These are phyloP conservation scores for Plectrocnemia conspersa DNA, from an alignment of 1,140 invertebrate genomes.

Conservation along the genomic window DNA sequence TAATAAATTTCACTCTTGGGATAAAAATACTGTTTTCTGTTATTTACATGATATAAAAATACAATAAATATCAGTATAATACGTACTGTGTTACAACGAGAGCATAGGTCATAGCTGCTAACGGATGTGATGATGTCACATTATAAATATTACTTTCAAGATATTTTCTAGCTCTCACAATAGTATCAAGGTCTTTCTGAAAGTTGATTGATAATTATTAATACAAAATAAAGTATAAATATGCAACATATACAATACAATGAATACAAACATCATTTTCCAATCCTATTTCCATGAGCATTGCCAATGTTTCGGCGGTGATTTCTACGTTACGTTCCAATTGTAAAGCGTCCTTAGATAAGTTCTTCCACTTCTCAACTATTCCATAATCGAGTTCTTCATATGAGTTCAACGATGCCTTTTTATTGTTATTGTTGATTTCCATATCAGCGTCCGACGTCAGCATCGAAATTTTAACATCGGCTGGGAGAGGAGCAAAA, in stretches of 20 bases:
- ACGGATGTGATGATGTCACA: conserved; percentile 51
- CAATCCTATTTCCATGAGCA: conserved; percentile 56
- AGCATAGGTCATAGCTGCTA: conserved; percentile 54
- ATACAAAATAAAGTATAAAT: conserved; percentile 1
- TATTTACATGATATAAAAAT: too few species aligned
- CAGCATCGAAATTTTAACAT: conserved; percentile 52
- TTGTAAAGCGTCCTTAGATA: conserved; percentile 45
- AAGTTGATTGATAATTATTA: conserved; percentile 32
- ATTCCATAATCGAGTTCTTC: conserved; percentile 35
- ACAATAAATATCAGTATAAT: too few species aligned
- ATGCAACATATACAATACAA: conserved; percentile 20
- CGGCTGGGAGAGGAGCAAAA: conserved; percentile 53
- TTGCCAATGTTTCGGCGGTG: conserved; percentile 56
- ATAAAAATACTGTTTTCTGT: too few species aligned
- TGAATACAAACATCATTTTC: conserved; percentile 50
- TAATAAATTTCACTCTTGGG: not conserved
- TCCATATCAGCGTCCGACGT: conserved; percentile 43
- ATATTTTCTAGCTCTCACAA: conserved; percentile 51
- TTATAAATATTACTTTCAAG: conserved; percentile 54
- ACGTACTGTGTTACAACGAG: conserved; percentile 51
- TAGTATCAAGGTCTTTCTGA: conserved; percentile 49
- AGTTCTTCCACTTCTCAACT: conserved; percentile 47
- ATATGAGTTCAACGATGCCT: conserved; percentile 17
- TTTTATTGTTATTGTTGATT: conserved; percentile 37
- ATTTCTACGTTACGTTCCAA: conserved; percentile 54